Evolutionary conservation across 2,797 vertebrate species (phyloP).

Genomic region (Falco biarmicus): DNA sequence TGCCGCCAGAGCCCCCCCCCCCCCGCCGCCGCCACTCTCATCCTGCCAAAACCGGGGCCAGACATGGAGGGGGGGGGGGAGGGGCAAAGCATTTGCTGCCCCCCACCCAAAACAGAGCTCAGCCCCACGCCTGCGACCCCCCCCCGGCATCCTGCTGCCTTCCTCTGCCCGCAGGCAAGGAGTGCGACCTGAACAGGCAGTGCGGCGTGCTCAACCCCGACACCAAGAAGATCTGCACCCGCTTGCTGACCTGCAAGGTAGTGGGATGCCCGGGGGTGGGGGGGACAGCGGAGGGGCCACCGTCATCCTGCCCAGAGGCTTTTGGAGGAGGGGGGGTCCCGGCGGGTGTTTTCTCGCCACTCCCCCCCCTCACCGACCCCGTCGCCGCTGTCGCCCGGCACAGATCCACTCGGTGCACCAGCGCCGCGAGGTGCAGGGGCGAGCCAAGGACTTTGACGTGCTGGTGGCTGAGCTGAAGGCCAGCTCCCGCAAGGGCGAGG

Average conservation of each 20-base stretch:
- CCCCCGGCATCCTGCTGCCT: not conserved
- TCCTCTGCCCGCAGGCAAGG: constrained; percentile 83
- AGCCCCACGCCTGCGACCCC: not conserved
- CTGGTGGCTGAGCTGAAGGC: constrained; percentile 91
- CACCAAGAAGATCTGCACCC: constrained; percentile 92
- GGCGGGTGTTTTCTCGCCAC: not conserved
- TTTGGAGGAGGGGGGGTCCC: not conserved
- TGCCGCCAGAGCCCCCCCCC: not conserved
- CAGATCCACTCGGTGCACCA: constrained; percentile 96
- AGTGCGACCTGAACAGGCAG: constrained; percentile 93
- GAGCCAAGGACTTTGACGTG: constrained; percentile 92
- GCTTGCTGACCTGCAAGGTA: constrained; percentile 94
- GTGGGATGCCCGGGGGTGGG: not conserved
- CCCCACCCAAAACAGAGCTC: too few relatives aligned
- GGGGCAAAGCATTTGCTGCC: not conserved
- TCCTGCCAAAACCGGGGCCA: not conserved
- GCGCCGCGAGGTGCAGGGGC: constrained; percentile 89
- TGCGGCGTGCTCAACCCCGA: constrained; percentile 92
- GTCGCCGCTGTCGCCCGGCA: not conserved
- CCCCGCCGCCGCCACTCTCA: not conserved
- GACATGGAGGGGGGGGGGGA: not conserved
- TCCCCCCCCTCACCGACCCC: too few relatives aligned
- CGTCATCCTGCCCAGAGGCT: not conserved
- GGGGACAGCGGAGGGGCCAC: not conserved
- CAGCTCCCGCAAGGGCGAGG: constrained; percentile 81